Base-by-base conservation (phyloP, 2,797 vertebrate species). In the Poeciliopsis turneri region DNA sequence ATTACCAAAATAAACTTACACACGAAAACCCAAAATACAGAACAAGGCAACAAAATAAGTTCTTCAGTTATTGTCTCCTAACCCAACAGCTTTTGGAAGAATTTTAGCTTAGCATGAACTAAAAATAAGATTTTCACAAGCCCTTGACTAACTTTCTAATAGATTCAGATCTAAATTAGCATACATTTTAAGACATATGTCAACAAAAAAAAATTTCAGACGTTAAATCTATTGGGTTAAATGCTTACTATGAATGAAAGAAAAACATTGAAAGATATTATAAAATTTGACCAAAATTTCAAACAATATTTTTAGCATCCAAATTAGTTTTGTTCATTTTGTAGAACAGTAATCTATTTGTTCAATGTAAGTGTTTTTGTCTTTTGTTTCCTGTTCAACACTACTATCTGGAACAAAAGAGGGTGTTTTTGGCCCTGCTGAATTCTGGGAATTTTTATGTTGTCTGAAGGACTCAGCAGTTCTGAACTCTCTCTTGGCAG, bases 381-480 rank as follows among this genome's bases (percentile, higher is more conserved):
- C 80, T 82, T 80, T 86, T 79, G 41, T 83, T 92, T 94, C 84
- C 88, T 92, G 88, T 82, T 76, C 71, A 75, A 78, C 71, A 80
- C 89, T 90, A 89, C 80, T 79, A 92, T 91, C 69, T 86, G 91
- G 89, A 94, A 90, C 87, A 82, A 89, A 86, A 89, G 90, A 86
- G 90, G 87, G 88, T 91, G 91, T 93, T 92, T 90, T 90, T 89
- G 87, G 90, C 90, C 89, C 86, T 74, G 84, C 84, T 95, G 88
- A 94, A 96, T 96, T 96, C 93, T 95, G 95, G 90, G 92, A 93
- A 92, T 80, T 92, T 87, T 88, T 88, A 41, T 90, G 91, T 88
- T 96, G 94, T 96, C 93, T 94, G 94, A 95, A 90, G 89, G 92
- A 92, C 86, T 93, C 94, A 94, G 92, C 88, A 89, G 90, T 91